Evolutionary conservation across 2,113 vertebrate species (phyloP).

Genomic region (Solenodon paradoxus): DNA sequence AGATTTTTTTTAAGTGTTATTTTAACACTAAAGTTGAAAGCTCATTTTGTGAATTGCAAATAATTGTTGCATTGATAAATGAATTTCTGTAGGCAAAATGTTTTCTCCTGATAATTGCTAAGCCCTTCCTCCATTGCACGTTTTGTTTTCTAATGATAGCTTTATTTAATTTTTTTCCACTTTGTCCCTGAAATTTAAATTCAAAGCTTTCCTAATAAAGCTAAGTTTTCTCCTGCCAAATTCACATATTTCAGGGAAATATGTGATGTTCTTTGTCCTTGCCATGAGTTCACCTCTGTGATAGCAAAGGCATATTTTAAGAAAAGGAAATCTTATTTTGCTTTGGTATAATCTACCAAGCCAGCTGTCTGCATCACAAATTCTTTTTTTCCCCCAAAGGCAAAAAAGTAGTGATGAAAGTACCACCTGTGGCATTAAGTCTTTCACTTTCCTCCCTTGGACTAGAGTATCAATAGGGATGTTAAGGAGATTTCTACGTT

Average conservation of each 20-base stretch:
- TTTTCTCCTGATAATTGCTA: neutral
- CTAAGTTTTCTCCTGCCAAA: neutral
- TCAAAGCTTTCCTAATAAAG: neutral
- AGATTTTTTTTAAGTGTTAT: neutral
- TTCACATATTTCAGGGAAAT: conserved; percentile 11
- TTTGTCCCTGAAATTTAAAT: conserved; percentile 39
- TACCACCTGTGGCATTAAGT: neutral
- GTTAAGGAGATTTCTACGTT: neutral
- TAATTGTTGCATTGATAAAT: neutral
- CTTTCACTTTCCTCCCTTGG: neutral
- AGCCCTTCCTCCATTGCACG: neutral
- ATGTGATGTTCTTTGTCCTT: neutral
- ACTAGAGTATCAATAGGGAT: neutral
- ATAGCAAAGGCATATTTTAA: neutral
- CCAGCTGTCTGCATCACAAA: neutral
- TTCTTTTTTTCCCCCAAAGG: neutral
- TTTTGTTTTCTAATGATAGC: neutral
- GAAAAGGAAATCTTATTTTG: neutral
- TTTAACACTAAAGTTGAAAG: neutral
- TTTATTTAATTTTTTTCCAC: neutral
- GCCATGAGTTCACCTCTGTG: neutral
- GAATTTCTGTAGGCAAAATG: neutral
- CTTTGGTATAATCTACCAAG: neutral
- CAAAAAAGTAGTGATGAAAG: neutral
- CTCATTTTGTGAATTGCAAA: neutral